These are phyloP conservation scores for Scyliorhinus canicula DNA, from an alignment of 2,797 vertebrate species.

Conservation along the genomic window DNA sequence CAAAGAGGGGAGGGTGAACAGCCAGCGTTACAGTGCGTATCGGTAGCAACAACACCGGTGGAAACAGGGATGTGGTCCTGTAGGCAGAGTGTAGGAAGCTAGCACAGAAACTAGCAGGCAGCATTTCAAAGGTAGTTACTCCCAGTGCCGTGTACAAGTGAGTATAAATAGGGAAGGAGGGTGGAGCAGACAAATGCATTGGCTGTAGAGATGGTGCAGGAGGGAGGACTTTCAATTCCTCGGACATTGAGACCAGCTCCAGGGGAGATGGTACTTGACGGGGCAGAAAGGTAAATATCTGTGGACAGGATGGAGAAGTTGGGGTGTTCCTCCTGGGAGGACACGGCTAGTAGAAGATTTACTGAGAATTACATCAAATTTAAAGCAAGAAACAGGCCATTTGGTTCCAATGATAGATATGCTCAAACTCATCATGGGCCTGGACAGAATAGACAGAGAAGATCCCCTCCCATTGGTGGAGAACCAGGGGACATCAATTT, in stretches of 20 bases:
- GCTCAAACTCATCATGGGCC: no score
- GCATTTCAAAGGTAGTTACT: neutral
- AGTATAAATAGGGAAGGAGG: neutral
- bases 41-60: neutral
- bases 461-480: neutral
- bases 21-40: neutral
- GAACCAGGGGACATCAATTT: neutral
- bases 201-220: neutral
- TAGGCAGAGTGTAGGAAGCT: neutral
- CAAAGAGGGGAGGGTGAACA: neutral
- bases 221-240: no score
- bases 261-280: neutral
- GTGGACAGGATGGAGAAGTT: neutral
- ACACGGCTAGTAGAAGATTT: neutral
- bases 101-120: neutral
- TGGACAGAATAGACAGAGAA: neutral
- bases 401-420: no score
- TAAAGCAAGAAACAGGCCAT: no score
- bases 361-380: no score
- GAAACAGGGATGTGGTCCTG: neutral
- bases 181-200: neutral
- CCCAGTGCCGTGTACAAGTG: neutral
- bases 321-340: neutral
- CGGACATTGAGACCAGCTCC: no score
- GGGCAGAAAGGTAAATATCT: no score